Conservation (phyloP, 2,113 vertebrate genomes). For the Cathartes aura region DNA sequence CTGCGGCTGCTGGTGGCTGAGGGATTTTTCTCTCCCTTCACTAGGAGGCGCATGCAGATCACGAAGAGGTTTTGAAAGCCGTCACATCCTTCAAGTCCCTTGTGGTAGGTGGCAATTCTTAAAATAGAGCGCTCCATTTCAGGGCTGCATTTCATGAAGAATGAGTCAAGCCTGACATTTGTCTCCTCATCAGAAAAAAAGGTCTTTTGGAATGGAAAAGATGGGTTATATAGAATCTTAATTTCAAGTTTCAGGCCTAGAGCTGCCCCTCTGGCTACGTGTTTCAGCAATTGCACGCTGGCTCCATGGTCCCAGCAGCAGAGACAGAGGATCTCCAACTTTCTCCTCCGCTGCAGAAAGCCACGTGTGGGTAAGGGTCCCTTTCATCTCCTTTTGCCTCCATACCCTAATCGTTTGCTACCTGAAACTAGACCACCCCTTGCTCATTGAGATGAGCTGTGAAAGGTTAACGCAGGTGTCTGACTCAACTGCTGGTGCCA, state of each 20-base stretch:
- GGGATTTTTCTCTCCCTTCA: conserved; percentile 52
- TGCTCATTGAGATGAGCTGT: neutral
- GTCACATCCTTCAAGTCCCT: conserved; percentile 87
- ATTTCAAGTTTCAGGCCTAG: neutral
- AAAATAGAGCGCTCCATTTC: conserved; percentile 53
- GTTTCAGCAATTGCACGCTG: neutral
- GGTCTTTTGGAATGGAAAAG: conserved; percentile 67
- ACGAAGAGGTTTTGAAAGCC: conserved; percentile 91
- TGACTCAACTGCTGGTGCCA: conserved; percentile 11
- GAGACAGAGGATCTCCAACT: neutral
- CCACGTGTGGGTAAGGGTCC: conserved; percentile 25
- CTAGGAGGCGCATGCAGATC: conserved; percentile 94
- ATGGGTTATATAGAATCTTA: conserved; percentile 4
- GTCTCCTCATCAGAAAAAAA: conserved; percentile 41
- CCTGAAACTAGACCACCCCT: neutral
- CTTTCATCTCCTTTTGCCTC: conserved; percentile 50
- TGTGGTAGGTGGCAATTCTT: conserved; percentile 86
- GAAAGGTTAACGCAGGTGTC: neutral
- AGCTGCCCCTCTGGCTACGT: neutral
- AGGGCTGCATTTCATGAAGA: conserved; percentile 37
- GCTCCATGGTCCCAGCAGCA: neutral
- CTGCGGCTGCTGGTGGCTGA: neutral
- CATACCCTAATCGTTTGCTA: neutral
- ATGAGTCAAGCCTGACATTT: conserved; percentile 58
- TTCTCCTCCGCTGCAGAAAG: conserved; percentile 38